Conservation (phyloP, 2,797 vertebrate genomes). For the Clarias laeviceps region DNA sequence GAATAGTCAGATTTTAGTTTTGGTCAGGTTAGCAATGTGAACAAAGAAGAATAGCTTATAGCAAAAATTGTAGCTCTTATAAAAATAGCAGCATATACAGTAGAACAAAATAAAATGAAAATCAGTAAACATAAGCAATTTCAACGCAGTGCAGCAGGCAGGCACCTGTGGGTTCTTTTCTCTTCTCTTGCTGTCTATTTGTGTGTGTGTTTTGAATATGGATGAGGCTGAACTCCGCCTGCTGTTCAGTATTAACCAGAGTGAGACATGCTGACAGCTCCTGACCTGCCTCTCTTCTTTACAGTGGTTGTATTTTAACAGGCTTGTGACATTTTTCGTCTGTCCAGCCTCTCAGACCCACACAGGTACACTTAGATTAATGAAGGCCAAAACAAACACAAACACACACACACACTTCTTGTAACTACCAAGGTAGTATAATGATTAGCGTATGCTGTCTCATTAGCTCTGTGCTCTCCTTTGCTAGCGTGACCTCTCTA, state of each 20-base stretch:
- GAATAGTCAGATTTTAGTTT: background rate
- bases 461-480: conserved; percentile 66
- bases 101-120: background rate
- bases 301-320: conserved; percentile 30
- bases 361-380: conserved; percentile 29
- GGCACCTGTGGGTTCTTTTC: background rate
- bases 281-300: background rate
- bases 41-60: background rate
- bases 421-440: conserved; percentile 49
- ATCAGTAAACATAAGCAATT: background rate
- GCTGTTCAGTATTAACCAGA: conserved; percentile 45
- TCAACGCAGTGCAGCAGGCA: background rate
- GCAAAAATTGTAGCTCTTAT: background rate
- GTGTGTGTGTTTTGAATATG: conserved; percentile 43
- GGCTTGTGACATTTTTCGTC: conserved; percentile 13
- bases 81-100: background rate
- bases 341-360: conserved; percentile 1
- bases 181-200: background rate
- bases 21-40: background rate
- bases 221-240: conserved; percentile 31
- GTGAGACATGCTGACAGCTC: conserved; percentile 25
- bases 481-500: conserved; percentile 61
- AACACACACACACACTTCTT: background rate
- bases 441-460: conserved; percentile 68
- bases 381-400: background rate